A percentile compares a stretch with the other conserved stretches of the same genome.
Conservation (phyloP, 2,113 vertebrate genomes). For the Bungarus multicinctus region DNA sequence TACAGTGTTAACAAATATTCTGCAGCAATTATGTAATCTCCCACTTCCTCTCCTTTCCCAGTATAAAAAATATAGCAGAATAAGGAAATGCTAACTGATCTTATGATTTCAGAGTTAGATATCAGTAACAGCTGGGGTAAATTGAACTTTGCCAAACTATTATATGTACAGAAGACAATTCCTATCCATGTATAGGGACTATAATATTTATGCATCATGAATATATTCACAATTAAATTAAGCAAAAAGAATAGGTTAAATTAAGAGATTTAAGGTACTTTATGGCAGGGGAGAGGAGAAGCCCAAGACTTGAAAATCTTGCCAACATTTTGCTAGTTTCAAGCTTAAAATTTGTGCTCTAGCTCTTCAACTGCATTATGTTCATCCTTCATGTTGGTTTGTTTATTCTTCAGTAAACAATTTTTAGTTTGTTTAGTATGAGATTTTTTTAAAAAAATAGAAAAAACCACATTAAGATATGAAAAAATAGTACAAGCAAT, state of each 20-base stretch:
- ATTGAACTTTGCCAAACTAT: constrained; percentile 47
- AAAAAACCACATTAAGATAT: not conserved
- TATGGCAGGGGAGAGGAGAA: not conserved
- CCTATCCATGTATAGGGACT: constrained; percentile 43
- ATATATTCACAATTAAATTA: not conserved
- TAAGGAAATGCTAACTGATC: not conserved
- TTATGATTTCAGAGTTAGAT: constrained; percentile 25
- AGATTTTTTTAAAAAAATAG: not conserved
- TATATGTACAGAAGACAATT: constrained; percentile 58
- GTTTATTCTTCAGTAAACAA: not conserved
- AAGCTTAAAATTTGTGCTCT: not conserved
- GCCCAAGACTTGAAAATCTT: not conserved
- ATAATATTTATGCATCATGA: not conserved
- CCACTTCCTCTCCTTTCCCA: not conserved
- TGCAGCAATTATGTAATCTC: constrained; percentile 20
- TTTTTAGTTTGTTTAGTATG: not conserved
- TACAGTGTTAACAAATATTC: constrained; percentile 44
- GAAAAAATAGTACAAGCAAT: not conserved
- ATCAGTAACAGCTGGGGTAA: not conserved
- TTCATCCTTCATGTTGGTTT: not conserved
- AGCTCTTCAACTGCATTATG: not conserved
- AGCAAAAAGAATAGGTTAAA: not conserved
- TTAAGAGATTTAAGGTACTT: not conserved
- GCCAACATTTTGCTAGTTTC: not conserved
- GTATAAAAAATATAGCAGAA: constrained; percentile 36